A percentile compares a stretch with the other conserved stretches of the same genome.
These are phyloP conservation scores for Tokudaia tokunoshimensis DNA, from an alignment of 2,797 vertebrate genomes.

Conservation along the genomic window DNA sequence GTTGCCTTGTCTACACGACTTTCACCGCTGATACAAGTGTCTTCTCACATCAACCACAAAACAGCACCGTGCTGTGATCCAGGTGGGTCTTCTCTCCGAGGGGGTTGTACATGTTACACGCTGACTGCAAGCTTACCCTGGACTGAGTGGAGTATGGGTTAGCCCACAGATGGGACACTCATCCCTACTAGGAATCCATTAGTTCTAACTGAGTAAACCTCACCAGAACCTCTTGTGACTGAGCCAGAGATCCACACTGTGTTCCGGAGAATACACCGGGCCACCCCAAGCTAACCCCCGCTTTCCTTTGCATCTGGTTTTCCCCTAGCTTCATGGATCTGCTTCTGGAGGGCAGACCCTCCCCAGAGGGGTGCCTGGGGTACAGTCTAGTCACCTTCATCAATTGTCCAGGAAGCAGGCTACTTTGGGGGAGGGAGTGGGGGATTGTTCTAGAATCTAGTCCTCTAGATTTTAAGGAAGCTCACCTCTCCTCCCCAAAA, in stretches of 20 bases:
- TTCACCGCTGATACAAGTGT: conserved; percentile 54
- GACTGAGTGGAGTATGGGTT: not conserved
- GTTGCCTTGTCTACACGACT: not conserved
- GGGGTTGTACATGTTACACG: not conserved
- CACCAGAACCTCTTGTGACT: rapidly evolving
- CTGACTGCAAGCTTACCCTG: not conserved
- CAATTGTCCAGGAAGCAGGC: not conserved
- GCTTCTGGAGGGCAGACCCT: not conserved
- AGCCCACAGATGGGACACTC: not conserved
- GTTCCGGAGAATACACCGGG: not conserved
- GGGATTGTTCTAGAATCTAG: not conserved
- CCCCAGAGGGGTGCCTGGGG: not conserved
- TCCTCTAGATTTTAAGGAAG: not conserved
- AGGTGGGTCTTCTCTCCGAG: not conserved
- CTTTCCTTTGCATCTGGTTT: not conserved
- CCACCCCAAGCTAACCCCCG: rapidly evolving
- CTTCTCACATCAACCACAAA: conserved; percentile 73
- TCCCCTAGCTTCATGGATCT: not conserved
- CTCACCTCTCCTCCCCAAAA: not conserved
- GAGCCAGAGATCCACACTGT: rapidly evolving
- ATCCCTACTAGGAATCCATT: not conserved
- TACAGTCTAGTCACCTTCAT: not conserved
- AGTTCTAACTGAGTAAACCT: not conserved
- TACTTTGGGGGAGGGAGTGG: not conserved
- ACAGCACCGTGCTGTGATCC: not conserved